Evolutionary conservation across 2,797 vertebrate genomes (phyloP), one percentile per base, ranked within the genome.

Genomic region (Neostethus bicornis): DNA sequence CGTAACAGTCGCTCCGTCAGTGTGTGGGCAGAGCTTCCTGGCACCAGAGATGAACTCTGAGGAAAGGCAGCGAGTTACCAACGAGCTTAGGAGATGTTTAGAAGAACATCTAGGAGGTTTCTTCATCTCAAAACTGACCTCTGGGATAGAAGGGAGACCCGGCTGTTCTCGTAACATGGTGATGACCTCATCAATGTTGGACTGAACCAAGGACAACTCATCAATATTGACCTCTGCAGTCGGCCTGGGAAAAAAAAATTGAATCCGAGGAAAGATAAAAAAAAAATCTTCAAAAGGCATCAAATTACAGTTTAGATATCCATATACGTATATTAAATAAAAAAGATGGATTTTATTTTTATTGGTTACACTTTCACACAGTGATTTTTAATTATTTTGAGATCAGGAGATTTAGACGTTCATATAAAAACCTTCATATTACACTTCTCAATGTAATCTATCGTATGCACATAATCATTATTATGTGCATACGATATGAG

Each of bases 1-100:
- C 93, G 91, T 73, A 99, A 91, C 60, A 99, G 89, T 23, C 93
- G 92, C 89, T 98, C 96, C 0, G 92, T 95, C 79, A 99, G 71
- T 0, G 89, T 86, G 75, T 88, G 91, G 56, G 92, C 93, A 60
- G 87, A 87, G 32, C 87, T 83, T 54, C 90, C 90, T 0, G 89
- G 72, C 1, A 89, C 73, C 14, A 90, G 79, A 47, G 83, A 61
- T 1, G 81, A 44, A 47, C 82, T 90, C 90, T 96, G 84, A 35
- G 62, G 66, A 69, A 70, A 80, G 70, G 80, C 39, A 79, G 28
- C 42, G 19, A 63, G 42, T 56, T 32, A 61, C 26, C 23, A 66
- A 24, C 45, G 10, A 65, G 34, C 53, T 19, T 41, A 28, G 39
- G 57, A 59, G 34, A 59, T 20, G 45, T 48, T 39, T 12, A 3